Conservation (phyloP, 1,140 invertebrate genomes). For the Apis dorsata region DNA sequence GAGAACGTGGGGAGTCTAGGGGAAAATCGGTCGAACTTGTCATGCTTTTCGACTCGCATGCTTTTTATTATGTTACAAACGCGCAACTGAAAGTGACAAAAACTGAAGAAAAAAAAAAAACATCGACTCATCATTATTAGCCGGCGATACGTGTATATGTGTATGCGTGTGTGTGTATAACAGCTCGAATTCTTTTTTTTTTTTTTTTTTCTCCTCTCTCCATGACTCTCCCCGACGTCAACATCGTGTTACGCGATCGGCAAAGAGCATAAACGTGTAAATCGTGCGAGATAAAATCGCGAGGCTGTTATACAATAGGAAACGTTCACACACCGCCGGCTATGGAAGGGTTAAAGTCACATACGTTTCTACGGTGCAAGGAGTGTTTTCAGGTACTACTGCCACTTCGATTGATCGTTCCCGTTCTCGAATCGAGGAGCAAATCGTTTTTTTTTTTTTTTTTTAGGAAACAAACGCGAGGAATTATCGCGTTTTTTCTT, state of each 20-base stretch:
- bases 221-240: too few species aligned
- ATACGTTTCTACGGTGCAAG: slow-evolving; percentile 35
- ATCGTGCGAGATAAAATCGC: background rate
- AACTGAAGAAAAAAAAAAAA: too few species aligned
- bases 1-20: too few species aligned
- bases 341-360: slow-evolving; percentile 24
- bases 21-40: too few species aligned
- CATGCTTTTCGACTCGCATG: too few species aligned
- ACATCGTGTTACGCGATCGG: background rate
- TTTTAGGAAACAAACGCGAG: background rate
- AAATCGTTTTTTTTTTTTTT: background rate
- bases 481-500: background rate
- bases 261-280: background rate
- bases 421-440: background rate
- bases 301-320: background rate
- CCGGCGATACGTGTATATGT: too few species aligned
- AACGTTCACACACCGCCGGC: slow-evolving; percentile 17
- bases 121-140: too few species aligned
- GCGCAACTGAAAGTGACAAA: too few species aligned
- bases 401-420: slow-evolving; percentile 39
- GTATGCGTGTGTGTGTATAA: too few species aligned
- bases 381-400: slow-evolving; percentile 43
- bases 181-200: too few species aligned
- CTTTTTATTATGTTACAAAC: too few species aligned
- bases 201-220: too few species aligned